A percentile compares a stretch with the other conserved stretches of the same genome.
Evolutionary conservation across 1,140 invertebrate species (phyloP).

Genomic region (Habropoda laboriosa): DNA sequence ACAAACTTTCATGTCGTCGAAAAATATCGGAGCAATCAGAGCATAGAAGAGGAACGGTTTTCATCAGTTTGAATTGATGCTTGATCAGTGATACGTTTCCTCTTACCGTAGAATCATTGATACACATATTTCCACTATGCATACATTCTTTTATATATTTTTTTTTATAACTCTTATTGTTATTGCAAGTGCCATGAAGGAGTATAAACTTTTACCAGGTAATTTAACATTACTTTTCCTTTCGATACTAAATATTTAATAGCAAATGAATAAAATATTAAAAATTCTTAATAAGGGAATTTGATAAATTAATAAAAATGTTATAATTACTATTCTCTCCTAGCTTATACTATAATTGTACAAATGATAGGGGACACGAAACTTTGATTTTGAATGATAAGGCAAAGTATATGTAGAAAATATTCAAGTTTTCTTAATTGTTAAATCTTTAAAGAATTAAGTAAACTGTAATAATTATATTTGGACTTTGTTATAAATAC

Average conservation of each 20-base stretch:
- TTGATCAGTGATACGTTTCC: not conserved
- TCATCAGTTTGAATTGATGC: slow-evolving; percentile 8
- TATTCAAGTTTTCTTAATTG: not conserved
- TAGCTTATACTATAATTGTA: too few species aligned
- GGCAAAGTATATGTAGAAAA: too few species aligned
- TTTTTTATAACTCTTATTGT: not conserved
- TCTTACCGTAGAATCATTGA: not conserved
- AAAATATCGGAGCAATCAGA: slow-evolving; percentile 20
- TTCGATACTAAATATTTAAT: not conserved
- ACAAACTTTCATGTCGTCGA: slow-evolving; percentile 1
- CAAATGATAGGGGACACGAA: too few species aligned
- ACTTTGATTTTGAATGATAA: too few species aligned
- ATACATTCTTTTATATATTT: not conserved
- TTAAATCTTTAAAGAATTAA: not conserved
- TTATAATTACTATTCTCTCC: too few species aligned
- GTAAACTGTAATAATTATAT: too few species aligned
- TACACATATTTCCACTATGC: not conserved
- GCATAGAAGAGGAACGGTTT: not conserved
- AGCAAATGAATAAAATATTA: too few species aligned
- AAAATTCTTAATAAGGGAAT: too few species aligned
- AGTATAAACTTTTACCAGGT: not conserved
- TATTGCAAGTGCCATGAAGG: not conserved
- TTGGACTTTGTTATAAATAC: too few species aligned
- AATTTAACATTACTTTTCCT: not conserved
- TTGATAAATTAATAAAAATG: too few species aligned